These are phyloP conservation scores for Asobara japonica DNA, from an alignment of 1,140 invertebrate genomes.

Conservation along the genomic window DNA sequence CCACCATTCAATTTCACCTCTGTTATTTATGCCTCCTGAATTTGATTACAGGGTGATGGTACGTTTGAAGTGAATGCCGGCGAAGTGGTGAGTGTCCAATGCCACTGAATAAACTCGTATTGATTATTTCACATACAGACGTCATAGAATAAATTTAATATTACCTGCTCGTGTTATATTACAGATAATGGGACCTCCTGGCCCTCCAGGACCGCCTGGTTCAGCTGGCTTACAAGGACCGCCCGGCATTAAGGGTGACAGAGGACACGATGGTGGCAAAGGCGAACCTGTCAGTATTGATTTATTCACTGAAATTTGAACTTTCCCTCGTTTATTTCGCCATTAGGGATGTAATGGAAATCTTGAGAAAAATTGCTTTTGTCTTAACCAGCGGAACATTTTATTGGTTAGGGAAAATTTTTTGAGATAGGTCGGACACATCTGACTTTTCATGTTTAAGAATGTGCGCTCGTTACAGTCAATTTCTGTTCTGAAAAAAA, in stretches of 20 bases:
- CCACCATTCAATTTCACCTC: not conserved
- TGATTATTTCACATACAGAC: not conserved
- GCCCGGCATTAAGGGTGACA: constrained; percentile 89
- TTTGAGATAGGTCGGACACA: too few species aligned
- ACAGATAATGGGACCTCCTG: constrained; percentile 81
- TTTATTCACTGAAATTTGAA: constrained; percentile 24
- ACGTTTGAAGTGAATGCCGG: constrained; percentile 78
- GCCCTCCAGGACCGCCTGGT: constrained; percentile 83
- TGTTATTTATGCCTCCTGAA: not conserved
- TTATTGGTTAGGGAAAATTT: too few species aligned
- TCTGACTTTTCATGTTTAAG: too few species aligned
- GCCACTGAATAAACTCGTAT: constrained; percentile 9
- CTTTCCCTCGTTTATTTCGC: too few species aligned
- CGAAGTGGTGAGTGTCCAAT: constrained; percentile 71
- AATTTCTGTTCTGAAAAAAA: too few species aligned
- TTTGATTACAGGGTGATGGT: constrained; percentile 78
- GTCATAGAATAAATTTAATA: constrained; percentile 14
- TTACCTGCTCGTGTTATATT: constrained; percentile 34
- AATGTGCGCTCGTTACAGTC: too few species aligned
- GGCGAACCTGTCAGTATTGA: constrained; percentile 82
- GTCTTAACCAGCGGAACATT: too few species aligned
- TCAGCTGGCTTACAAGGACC: constrained; percentile 80
- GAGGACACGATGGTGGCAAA: constrained; percentile 86
- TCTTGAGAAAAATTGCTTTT: too few species aligned
- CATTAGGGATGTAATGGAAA: too few species aligned